Evolutionary conservation across 2,888 invertebrate genomes (phyloP).

Genomic region (Cheilosia urbana): DNA sequence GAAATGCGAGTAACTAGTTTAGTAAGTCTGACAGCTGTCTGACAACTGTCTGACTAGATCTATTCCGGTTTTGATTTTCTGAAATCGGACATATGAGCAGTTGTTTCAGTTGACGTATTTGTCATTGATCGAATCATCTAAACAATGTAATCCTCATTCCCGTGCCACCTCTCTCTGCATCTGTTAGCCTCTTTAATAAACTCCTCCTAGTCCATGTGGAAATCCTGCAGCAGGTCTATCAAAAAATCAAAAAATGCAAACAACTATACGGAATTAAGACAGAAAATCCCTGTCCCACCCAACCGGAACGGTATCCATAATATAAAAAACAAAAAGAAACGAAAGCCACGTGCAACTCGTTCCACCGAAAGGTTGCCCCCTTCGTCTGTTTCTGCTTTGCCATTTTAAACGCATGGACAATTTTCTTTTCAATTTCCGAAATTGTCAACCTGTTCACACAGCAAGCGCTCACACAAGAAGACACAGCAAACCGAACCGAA

Average conservation of each 20-base stretch:
- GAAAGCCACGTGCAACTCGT: slow-evolving; percentile 71
- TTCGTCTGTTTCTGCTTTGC: background rate
- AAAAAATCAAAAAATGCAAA: slow-evolving; percentile 39
- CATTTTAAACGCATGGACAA: slow-evolving; percentile 73
- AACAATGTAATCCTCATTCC: too few relatives aligned
- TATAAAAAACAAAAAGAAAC: slow-evolving; percentile 24
- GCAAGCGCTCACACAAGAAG: slow-evolving; percentile 34
- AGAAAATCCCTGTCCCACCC: slow-evolving; percentile 46
- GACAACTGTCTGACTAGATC: too few relatives aligned
- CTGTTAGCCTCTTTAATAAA: slow-evolving; percentile 37
- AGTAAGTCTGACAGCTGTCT: too few relatives aligned
- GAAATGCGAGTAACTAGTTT: too few relatives aligned
- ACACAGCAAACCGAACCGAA: slow-evolving; percentile 12
- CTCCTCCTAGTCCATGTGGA: slow-evolving; percentile 39
- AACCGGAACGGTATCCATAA: slow-evolving; percentile 55
- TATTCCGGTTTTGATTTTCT: too few relatives aligned
- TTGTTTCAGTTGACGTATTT: too few relatives aligned
- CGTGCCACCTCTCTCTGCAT: background rate
- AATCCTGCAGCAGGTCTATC: slow-evolving; percentile 54
- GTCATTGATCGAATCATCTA: too few relatives aligned
- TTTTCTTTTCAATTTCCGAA: slow-evolving; percentile 75
- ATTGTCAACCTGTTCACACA: slow-evolving; percentile 73
- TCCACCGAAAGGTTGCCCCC: slow-evolving; percentile 26
- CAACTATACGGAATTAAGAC: slow-evolving; percentile 42
- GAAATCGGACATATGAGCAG: too few relatives aligned